Evolutionary conservation across 1,140 invertebrate genomes (phyloP).

Genomic region (Drosophila serrata): DNA sequence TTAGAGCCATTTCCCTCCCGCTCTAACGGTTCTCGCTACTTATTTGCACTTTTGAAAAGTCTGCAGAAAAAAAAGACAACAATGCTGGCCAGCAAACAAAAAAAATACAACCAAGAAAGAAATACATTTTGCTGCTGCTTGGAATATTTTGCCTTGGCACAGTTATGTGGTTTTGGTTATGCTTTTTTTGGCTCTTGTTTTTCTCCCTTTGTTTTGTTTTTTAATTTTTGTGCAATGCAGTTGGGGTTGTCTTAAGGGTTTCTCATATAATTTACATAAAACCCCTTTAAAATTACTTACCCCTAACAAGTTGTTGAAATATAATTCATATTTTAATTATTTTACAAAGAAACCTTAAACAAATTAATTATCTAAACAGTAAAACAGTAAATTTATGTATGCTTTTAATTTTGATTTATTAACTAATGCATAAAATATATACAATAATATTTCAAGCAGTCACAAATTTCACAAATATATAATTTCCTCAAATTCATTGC

Average conservation of each 20-base stretch:
- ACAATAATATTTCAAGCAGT: background rate
- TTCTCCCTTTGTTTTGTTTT: constrained; percentile 27
- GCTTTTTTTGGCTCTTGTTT: constrained; percentile 27
- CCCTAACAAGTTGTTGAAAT: background rate
- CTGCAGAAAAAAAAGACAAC: constrained; percentile 39
- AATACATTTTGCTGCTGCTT: constrained; percentile 39
- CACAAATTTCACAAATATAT: background rate
- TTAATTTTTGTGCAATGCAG: too few relatives aligned
- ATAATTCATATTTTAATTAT: constrained; percentile 12
- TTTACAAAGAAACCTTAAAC: background rate
- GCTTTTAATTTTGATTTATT: background rate
- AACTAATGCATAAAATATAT: background rate
- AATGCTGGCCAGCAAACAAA: constrained; percentile 17
- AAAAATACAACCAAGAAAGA: constrained; percentile 10
- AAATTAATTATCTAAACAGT: background rate
- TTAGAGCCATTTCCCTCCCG: constrained; percentile 36
- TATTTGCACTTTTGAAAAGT: too few relatives aligned
- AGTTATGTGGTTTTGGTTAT: constrained; percentile 73
- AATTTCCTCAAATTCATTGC: constrained; percentile 1
- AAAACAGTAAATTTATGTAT: too few relatives aligned
- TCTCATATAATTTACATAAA: constrained; percentile 14
- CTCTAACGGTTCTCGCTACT: constrained; percentile 22
- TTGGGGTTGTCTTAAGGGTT: too few relatives aligned
- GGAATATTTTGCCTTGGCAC: constrained; percentile 67
- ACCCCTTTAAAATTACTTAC: background rate